A percentile compares a stretch with the other conserved stretches of the same genome.
Conservation (phyloP, 2,113 vertebrate genomes). For the Lamprotornis superbus region DNA sequence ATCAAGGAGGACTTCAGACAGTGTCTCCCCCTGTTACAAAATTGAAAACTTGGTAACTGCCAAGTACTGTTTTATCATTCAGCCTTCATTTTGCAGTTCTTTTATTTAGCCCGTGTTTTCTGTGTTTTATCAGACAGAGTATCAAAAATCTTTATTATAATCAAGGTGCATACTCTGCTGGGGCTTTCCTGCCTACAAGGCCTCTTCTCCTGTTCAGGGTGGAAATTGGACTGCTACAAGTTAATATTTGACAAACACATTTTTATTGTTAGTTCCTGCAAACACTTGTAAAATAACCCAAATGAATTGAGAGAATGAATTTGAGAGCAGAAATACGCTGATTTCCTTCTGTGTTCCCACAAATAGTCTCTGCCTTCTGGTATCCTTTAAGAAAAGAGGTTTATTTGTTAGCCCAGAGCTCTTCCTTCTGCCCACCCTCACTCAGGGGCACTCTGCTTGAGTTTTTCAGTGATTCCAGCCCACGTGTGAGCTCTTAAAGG, state of each 20-base stretch:
- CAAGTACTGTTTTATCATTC: not conserved
- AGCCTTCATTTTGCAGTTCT: not conserved
- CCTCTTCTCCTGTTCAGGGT: not conserved
- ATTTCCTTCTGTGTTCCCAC: not conserved
- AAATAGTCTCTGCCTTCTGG: not conserved
- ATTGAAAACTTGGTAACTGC: not conserved
- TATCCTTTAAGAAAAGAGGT: not conserved
- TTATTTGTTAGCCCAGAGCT: not conserved
- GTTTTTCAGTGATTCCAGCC: not conserved
- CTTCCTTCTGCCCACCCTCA: not conserved
- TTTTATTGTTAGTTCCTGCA: not conserved
- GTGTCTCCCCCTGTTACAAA: not conserved
- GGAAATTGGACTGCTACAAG: not conserved
- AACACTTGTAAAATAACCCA: not conserved
- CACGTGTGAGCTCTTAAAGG: not conserved
- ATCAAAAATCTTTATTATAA: not conserved
- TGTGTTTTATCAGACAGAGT: not conserved
- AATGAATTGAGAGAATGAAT: not conserved
- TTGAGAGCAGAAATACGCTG: not conserved
- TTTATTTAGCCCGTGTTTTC: not conserved
- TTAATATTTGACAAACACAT: not conserved
- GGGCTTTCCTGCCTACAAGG: not conserved
- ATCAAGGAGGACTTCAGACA: not conserved
- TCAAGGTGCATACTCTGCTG: fast-evolving
- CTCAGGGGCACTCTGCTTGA: not conserved